Evolutionary conservation across 2,888 invertebrate genomes (phyloP).

Genomic region (Atethmia centrago): DNA sequence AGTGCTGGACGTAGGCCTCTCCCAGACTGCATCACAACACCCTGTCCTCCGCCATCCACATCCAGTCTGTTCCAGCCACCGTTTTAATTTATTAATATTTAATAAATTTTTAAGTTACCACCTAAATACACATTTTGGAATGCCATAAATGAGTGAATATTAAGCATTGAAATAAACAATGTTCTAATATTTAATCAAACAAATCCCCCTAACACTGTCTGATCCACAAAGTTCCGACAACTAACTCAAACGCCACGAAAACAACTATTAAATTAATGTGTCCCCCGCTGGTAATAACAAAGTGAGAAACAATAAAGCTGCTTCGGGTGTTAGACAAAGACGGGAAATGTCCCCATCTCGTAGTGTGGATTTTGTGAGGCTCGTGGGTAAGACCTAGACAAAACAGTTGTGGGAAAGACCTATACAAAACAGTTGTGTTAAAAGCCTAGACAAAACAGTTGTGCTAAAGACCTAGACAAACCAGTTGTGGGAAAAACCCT

Average conservation of each 20-base stretch:
- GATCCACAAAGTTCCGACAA: conserved; percentile 1
- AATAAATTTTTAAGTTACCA: neutral
- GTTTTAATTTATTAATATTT: neutral
- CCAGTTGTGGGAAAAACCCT: no score
- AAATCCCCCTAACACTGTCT: neutral
- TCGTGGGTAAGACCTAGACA: neutral
- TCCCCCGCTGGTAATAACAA: conserved; percentile 29
- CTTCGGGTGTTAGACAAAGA: conserved; percentile 23
- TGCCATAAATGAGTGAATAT: neutral
- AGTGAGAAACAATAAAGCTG: conserved; percentile 30
- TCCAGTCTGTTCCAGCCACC: neutral
- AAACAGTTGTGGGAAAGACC: neutral
- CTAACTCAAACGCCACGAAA: conserved; percentile 31
- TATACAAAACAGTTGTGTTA: no score
- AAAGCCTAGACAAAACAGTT: neutral
- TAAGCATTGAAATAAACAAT: neutral
- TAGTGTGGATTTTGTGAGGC: conserved; percentile 11
- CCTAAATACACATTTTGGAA: neutral
- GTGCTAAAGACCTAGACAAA: no score
- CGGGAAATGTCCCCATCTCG: conserved; percentile 5
- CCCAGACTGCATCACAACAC: neutral
- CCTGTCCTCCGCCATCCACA: neutral
- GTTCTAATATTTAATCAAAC: neutral
- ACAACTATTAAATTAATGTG: conserved; percentile 41
- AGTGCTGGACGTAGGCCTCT: neutral